Evolutionary conservation across 2,888 invertebrate species (phyloP).

Genomic region (Eledona agricola): DNA sequence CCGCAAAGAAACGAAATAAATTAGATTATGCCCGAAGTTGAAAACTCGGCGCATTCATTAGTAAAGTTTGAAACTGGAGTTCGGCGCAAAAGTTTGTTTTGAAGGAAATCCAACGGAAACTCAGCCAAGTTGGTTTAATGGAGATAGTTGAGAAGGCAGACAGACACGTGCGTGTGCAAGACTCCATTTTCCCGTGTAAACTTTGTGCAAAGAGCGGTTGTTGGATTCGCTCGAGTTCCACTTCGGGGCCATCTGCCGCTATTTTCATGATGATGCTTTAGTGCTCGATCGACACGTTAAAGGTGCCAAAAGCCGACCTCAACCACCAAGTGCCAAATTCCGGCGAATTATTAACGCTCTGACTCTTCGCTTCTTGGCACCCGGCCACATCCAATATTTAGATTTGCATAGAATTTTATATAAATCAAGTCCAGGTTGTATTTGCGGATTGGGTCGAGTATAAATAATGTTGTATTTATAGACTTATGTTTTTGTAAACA

Average conservation of each 20-base stretch:
- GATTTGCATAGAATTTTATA: slow-evolving; percentile 34
- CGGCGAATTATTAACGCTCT: slow-evolving; percentile 19
- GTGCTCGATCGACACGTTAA: slow-evolving; percentile 7
- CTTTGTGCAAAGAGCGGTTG: slow-evolving; percentile 27
- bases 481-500: slow-evolving; percentile 34
- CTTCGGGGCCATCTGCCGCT: slow-evolving; percentile 22
- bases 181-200: slow-evolving; percentile 33
- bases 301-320: slow-evolving; percentile 22
- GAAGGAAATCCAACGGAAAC: slow-evolving; percentile 33
- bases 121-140: slow-evolving; percentile 42
- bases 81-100: slow-evolving; percentile 32
- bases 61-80: slow-evolving; percentile 26
- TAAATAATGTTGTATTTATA: slow-evolving; percentile 39
- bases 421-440: slow-evolving; percentile 35
- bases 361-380: slow-evolving; percentile 22
- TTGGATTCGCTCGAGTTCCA: slow-evolving; percentile 25
- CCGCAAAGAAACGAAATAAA: slow-evolving; percentile 29
- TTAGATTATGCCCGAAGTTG: slow-evolving; percentile 32
- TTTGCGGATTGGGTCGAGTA: slow-evolving; percentile 35
- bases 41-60: slow-evolving; percentile 36
- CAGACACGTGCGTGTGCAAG: slow-evolving; percentile 29
- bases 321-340: slow-evolving; percentile 7
- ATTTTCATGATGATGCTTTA: slow-evolving; percentile 22
- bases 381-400: slow-evolving; percentile 33
- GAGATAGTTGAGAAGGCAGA: slow-evolving; percentile 45